A percentile compares a stretch with the other conserved stretches of the same genome.
Conservation (phyloP, 2,888 invertebrate species). For the Oscheius onirici region DNA sequence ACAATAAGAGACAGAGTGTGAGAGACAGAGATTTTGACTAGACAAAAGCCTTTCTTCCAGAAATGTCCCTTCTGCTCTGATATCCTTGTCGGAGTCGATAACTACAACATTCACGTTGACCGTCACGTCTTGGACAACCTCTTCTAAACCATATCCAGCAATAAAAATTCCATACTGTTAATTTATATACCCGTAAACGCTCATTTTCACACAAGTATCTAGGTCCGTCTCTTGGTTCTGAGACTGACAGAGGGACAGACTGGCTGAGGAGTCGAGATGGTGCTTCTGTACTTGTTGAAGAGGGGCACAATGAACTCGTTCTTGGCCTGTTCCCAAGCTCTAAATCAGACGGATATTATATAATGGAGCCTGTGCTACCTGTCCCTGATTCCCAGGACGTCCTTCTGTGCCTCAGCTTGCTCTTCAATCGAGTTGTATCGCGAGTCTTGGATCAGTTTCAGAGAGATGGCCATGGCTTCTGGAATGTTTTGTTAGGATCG, state of each 20-base stretch:
- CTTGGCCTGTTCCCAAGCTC: conserved; percentile 54
- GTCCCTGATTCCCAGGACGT: conserved; percentile 47
- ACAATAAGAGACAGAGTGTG: no score
- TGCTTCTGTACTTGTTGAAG: conserved; percentile 47
- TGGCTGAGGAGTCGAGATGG: conserved; percentile 35
- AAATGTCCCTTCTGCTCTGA: no score
- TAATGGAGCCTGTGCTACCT: conserved; percentile 21
- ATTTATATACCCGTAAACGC: neutral
- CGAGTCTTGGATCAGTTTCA: conserved; percentile 67
- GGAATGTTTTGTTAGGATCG: conserved; percentile 19
- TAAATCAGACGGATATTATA: conserved; percentile 11
- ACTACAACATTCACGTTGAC: no score
- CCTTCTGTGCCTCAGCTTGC: conserved; percentile 55
- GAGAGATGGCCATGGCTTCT: conserved; percentile 69
- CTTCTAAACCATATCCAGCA: no score
- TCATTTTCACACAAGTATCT: neutral
- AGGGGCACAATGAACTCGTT: conserved; percentile 52
- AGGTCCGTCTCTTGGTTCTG: neutral
- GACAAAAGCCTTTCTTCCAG: no score
- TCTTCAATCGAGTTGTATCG: conserved; percentile 70
- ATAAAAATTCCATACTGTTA: neutral
- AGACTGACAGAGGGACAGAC: conserved; percentile 40
- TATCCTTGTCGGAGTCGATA: no score
- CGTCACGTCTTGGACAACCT: no score
- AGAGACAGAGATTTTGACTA: no score